Evolutionary conservation across 2,113 vertebrate genomes (phyloP), one percentile per base, ranked within the genome.

Genomic region (Suncus etruscus): DNA sequence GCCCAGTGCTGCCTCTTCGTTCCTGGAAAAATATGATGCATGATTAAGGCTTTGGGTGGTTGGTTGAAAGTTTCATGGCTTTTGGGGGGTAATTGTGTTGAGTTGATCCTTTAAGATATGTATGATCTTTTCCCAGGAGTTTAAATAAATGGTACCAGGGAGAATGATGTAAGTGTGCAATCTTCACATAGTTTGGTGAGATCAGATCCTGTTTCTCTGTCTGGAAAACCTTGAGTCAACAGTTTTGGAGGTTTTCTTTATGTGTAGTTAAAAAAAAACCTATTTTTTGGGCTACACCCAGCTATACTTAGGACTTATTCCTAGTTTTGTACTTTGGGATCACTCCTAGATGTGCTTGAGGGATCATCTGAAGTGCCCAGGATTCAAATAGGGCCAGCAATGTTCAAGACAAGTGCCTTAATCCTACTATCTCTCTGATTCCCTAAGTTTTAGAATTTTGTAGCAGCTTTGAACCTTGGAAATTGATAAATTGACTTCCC

Each of bases 391-490:
- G 58, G 18, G 18, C 22, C 58, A 22, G 6, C 18, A 61, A 20
- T 22, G 18, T 61, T 16, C 14, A 61, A 61, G 58, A 61, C 58
- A 61, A 61, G 58, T 61, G 58, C 58, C 58, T 61, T 61, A 61
- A 20, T 6, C 58, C 58, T 22, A 61, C 58, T 20, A 61, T 61
- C 16, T 22, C 58, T 61, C 14, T 61, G 15, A 61, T 20, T 16
- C 58, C 58, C 58, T 61, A 61, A 20, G 18, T 61, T 61, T 61
- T 61, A 22, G 18, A 61, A 61, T 20, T 61, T 83, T 83, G 27
- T 69, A 24, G 58, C 80, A 81, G 27, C 27, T 76, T 69, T 92
- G 45, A 8, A 51, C 22, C 70, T 90, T 82, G 70, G 50, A 77
- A 4, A 11, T 25, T 2, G 1, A 69, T 66, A 77, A 4, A 15